These are phyloP conservation scores for Tenthredo notha DNA, from an alignment of 2,888 invertebrate species.

Conservation along the genomic window DNA sequence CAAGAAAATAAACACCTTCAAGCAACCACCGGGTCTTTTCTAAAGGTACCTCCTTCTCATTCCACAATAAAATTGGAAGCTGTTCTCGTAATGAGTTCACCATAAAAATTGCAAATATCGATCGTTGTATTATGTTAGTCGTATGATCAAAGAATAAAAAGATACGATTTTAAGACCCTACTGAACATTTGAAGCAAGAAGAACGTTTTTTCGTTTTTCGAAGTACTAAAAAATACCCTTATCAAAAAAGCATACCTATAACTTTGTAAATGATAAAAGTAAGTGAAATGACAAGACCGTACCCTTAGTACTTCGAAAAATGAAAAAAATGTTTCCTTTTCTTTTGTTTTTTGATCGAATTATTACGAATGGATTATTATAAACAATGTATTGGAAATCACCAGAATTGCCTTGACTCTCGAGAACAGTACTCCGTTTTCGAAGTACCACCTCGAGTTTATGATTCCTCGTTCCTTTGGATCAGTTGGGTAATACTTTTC, in stretches of 20 bases:
- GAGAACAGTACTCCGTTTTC: neutral
- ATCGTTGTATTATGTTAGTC: neutral
- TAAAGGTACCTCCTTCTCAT: neutral
- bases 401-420: conserved; percentile 10
- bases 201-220: too few relatives aligned
- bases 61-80: neutral
- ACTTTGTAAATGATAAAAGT: too few relatives aligned
- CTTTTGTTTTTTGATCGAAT: too few relatives aligned
- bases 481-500: conserved; percentile 31
- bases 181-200: too few relatives aligned
- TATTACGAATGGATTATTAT: too few relatives aligned
- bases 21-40: neutral
- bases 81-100: neutral
- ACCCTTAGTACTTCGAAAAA: too few relatives aligned
- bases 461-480: conserved; percentile 10
- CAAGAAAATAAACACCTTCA: neutral
- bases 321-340: too few relatives aligned
- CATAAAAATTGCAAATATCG: neutral
- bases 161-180: too few relatives aligned
- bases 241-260: too few relatives aligned
- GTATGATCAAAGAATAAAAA: too few relatives aligned
- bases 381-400: neutral
- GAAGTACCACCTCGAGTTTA: conserved; percentile 21
- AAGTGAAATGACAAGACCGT: too few relatives aligned
- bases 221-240: too few relatives aligned